Percentiles rank a stretch among this genome's conserved stretches.
Evolutionary conservation across 1,140 invertebrate genomes (phyloP).

Genomic region (Platyscapa corneri): DNA sequence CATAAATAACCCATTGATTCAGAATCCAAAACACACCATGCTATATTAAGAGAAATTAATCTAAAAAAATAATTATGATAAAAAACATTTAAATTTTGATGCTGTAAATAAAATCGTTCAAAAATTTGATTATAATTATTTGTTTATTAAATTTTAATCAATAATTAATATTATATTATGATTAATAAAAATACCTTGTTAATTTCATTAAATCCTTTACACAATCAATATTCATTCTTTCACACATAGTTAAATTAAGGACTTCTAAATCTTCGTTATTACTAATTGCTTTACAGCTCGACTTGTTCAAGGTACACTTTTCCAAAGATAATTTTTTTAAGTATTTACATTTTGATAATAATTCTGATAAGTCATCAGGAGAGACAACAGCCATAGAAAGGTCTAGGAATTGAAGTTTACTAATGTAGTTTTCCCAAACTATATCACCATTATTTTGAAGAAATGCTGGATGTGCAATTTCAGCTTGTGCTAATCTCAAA

Average conservation of each 20-base stretch:
- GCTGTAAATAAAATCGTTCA: constrained; percentile 25
- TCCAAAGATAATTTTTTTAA: constrained; percentile 90
- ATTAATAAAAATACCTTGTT: constrained; percentile 73
- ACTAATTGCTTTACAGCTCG: constrained; percentile 79
- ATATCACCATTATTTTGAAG: constrained; percentile 64
- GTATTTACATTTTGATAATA: constrained; percentile 81
- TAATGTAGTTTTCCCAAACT: constrained; percentile 59
- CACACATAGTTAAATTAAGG: constrained; percentile 84
- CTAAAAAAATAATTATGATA: constrained; percentile 71
- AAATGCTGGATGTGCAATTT: constrained; percentile 77
- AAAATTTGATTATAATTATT: not conserved
- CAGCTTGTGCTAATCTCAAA: constrained; percentile 84
- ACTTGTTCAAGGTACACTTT: constrained; percentile 79
- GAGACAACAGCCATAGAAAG: constrained; percentile 85
- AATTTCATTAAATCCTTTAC: constrained; percentile 78
- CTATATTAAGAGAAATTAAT: constrained; percentile 84
- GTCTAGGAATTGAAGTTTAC: constrained; percentile 86
- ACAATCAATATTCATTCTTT: constrained; percentile 78
- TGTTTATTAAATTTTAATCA: not conserved
- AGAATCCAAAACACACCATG: constrained; percentile 84
- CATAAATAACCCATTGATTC: constrained; percentile 79
- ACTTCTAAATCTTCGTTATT: constrained; percentile 80
- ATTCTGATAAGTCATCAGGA: constrained; percentile 75
- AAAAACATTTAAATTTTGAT: not conserved
- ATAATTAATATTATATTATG: too few species aligned